Evolutionary conservation across 2,888 invertebrate genomes (phyloP), one percentile per base, ranked within the genome.

Genomic region (Ectemnius continuus): DNA sequence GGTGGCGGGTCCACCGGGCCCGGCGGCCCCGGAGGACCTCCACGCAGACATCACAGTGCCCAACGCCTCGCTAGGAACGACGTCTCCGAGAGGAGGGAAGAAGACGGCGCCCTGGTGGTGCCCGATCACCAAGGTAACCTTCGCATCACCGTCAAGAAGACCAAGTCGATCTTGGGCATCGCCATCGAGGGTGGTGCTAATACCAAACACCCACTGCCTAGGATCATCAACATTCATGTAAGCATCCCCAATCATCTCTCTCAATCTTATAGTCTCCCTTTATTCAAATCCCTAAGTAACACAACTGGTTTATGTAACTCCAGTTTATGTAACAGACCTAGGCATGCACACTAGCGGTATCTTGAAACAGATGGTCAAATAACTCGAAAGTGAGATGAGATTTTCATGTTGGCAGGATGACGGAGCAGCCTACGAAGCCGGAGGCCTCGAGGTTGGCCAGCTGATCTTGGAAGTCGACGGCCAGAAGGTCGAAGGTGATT

Each of bases 141-240:
- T 87, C 94, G 96, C 91, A 95, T 98, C 87, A 95, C 95, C 83
- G 97, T 98, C 83, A 96, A 96, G 92, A 98, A 98, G 92, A 96
- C 96, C 68, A 97, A 97, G 92, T 97, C 98, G 62, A 97, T 97
- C 88, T 94, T 99, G 86, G 98, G 99, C 83, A 97, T 99, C 88
- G 98, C 98, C 79, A 98, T 99, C 88, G 98, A 98, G 92, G 99
- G 99, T 76, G 99, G 99, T 78, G 97, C 97, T 86, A 98, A 99
- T 91, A 98, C 98, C 60, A 96, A 96, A 89, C 98, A 98, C 92
- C 97, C 97, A 69, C 93, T 98, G 88, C 98, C 98, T 67, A 94
- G 98, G 90, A 98, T 99, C 88, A 98, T 98, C 88, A 98, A 97
- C 91, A 98, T 99, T 90, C 98, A 98, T 92, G 98, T 98, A 91